Percentiles rank a stretch among this genome's conserved stretches.
Evolutionary conservation across 2,797 vertebrate genomes (phyloP).

Genomic region (Apogon hyalosoma): DNA sequence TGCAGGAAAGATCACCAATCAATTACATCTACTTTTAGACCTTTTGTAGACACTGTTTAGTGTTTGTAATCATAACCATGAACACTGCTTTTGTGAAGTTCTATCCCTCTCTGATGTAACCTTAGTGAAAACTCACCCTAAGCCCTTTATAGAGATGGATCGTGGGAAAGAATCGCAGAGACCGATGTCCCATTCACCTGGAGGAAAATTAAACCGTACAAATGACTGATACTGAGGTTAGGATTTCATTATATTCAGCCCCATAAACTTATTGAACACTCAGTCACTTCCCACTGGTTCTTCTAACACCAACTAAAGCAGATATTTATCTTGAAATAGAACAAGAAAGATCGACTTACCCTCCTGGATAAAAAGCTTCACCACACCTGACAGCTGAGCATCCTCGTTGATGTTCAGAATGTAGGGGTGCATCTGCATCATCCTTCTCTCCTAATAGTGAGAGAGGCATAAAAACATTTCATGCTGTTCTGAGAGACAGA

Average conservation of each 20-base stretch:
- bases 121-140: constrained; percentile 83
- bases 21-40: background rate
- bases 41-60: background rate
- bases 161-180: constrained; percentile 76
- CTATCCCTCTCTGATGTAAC: background rate
- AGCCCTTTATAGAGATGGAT: constrained; percentile 85
- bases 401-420: constrained; percentile 92
- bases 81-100: background rate
- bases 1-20: background rate
- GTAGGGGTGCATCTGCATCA: constrained; percentile 90
- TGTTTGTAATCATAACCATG: background rate
- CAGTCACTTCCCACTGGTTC: background rate
- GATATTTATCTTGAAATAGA: background rate
- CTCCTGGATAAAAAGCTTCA: constrained; percentile 90
- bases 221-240: background rate
- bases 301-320: background rate
- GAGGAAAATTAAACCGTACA: constrained; percentile 5
- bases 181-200: constrained; percentile 88
- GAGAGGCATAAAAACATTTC: background rate
- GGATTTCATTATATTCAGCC: no score
- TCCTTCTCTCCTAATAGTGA: constrained; percentile 84
- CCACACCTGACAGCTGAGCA: constrained; percentile 89
- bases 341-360: constrained; percentile 73
- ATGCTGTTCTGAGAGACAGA: background rate
- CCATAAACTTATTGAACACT: no score